Evolutionary conservation across 35 echinoderm and acorn worm species (phyloP).

Genomic region (Anneissia japonica): DNA sequence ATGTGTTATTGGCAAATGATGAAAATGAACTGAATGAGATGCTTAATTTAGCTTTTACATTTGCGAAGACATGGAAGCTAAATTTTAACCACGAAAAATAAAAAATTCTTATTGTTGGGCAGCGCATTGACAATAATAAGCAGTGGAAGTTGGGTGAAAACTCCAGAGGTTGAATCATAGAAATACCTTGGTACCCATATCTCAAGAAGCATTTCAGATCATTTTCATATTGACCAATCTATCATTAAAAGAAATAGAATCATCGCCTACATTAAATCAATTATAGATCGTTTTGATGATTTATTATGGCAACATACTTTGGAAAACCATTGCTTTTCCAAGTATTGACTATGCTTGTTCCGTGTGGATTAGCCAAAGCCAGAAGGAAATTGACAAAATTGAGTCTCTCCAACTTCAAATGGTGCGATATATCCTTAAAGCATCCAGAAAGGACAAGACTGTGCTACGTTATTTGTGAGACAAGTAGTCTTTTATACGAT

Average conservation of each 20-base stretch:
- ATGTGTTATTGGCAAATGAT: background rate
- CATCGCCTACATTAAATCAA: background rate
- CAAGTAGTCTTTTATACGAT: too few species aligned
- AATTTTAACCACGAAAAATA: background rate
- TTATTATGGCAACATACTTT: background rate
- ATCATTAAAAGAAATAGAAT: background rate
- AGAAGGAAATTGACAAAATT: too few species aligned
- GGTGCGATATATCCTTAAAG: too few species aligned
- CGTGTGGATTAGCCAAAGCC: background rate
- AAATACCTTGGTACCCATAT: background rate
- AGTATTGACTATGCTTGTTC: background rate
- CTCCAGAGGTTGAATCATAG: background rate
- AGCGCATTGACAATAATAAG: background rate
- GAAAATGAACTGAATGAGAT: background rate
- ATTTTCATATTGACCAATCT: background rate
- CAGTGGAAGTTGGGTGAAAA: background rate
- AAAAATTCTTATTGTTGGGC: background rate
- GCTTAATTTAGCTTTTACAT: background rate
- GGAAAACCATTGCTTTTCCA: background rate
- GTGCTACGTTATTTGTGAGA: too few species aligned
- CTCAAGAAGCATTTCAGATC: background rate
- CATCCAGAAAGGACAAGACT: too few species aligned
- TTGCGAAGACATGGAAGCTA: background rate
- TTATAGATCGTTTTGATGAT: background rate
- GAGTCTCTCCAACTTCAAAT: too few species aligned